These are phyloP conservation scores for Echinometra lucunter DNA, from an alignment of 53 echinoderm and acorn worm genomes.

Conservation along the genomic window DNA sequence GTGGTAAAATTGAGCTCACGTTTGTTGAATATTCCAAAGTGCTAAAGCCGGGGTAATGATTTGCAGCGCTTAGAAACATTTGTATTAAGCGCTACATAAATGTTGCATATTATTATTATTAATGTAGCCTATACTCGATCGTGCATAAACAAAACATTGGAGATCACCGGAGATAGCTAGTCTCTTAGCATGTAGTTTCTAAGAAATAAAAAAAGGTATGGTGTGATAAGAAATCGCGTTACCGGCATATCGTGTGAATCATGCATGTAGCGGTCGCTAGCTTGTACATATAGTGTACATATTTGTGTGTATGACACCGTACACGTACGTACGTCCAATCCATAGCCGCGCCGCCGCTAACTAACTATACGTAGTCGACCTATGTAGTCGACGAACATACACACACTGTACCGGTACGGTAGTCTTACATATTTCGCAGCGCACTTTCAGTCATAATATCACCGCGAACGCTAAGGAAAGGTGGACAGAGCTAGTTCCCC, in stretches of 20 bases:
- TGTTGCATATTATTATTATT: no score
- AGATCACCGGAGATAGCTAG: neutral
- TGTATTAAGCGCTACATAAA: no score
- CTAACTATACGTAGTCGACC: no score
- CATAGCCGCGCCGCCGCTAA: no score
- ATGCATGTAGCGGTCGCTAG: conserved; percentile 1
- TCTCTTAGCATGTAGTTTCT: neutral
- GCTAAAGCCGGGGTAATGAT: no score
- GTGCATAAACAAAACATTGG: neutral
- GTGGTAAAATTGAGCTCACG: no score
- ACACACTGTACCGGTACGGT: neutral
- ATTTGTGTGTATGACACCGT: no score
- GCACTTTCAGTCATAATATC: conserved; percentile 13
- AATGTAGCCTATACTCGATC: no score
- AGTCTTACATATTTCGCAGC: neutral
- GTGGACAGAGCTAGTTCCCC: neutral
- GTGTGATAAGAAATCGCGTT: conserved; percentile 45
- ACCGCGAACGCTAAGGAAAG: conserved; percentile 4
- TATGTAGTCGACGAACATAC: no score
- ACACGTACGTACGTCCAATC: no score
- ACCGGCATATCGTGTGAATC: conserved; percentile 50
- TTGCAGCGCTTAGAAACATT: no score
- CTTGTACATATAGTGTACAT: neutral
- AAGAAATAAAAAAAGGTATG: neutral
- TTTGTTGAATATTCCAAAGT: no score